These are phyloP conservation scores for Drosophila kurseongensis DNA, from an alignment of 1,140 invertebrate species.

Conservation along the genomic window DNA sequence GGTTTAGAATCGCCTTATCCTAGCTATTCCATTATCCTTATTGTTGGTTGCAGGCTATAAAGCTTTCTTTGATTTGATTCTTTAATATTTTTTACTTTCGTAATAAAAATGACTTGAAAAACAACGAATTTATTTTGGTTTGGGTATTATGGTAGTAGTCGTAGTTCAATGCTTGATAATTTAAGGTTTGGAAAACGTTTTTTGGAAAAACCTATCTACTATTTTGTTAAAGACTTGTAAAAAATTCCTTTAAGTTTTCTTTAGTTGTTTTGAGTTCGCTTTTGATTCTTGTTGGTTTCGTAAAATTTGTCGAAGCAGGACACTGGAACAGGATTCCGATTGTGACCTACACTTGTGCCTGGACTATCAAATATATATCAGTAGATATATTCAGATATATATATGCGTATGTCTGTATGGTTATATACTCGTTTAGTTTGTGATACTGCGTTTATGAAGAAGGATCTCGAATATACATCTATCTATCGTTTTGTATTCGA, in stretches of 20 bases:
- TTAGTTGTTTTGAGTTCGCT: constrained; percentile 44
- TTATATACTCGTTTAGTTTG: constrained; percentile 62
- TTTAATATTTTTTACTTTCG: constrained; percentile 26
- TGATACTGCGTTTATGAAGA: constrained; percentile 66
- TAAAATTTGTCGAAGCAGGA: constrained; percentile 43
- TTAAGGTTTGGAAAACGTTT: constrained; percentile 29
- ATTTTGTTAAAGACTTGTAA: constrained; percentile 51
- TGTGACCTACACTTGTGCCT: constrained; percentile 48
- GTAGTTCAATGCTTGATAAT: constrained; percentile 34
- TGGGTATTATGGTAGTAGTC: constrained; percentile 26
- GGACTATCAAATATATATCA: constrained; percentile 51
- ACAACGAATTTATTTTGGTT: constrained; percentile 14
- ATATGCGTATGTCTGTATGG: constrained; percentile 18
- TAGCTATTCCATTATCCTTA: constrained; percentile 35
- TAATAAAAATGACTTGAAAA: constrained; percentile 43
- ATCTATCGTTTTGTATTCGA: constrained; percentile 58
- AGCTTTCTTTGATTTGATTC: constrained; percentile 51
- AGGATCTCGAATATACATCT: constrained; percentile 26
- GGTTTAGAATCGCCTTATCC: constrained; percentile 35
- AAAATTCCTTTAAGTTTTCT: constrained; percentile 31
- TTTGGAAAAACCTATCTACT: constrained; percentile 35
- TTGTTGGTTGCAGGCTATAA: constrained; percentile 54
- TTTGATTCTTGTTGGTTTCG: constrained; percentile 53
- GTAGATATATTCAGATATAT: constrained; percentile 46
- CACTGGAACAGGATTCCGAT: constrained; percentile 13